phyloP scores from a whole-genome alignment of 2,797 vertebrate genomes.

The Lerista edwardsae region DNA sequence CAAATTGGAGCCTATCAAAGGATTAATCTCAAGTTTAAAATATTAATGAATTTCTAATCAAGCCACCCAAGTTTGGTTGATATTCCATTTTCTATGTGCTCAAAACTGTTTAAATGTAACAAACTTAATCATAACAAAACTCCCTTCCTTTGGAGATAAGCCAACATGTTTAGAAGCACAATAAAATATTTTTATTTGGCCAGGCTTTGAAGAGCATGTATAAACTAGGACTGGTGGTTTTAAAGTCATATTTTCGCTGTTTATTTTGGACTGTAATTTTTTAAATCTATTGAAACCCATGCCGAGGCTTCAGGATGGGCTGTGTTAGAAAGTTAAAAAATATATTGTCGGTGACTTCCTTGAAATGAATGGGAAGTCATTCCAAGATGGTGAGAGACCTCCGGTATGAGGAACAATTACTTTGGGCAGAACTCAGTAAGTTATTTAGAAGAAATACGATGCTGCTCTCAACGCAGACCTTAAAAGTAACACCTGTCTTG shows the following conservation, averaged over 20 bases:
- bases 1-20: neutral
- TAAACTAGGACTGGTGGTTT: neutral
- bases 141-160: neutral
- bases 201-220: neutral
- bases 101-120: neutral
- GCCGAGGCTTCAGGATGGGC: neutral
- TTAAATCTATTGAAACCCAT: neutral
- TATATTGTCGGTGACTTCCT: neutral
- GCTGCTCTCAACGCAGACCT: neutral
- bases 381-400: neutral
- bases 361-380: neutral
- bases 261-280: neutral
- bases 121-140: neutral
- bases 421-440: neutral
- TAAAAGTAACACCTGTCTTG: neutral
- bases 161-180: neutral
- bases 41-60: neutral
- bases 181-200: neutral
- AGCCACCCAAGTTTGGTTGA: neutral
- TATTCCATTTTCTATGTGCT: neutral
- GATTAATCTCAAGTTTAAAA: neutral
- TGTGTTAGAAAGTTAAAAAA: too few species aligned
- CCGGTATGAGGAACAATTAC: neutral
- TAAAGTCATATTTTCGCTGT: neutral
- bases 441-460: neutral